Base-by-base conservation (phyloP, 2,113 vertebrate genomes). In the Crypturellus undulatus region DNA sequence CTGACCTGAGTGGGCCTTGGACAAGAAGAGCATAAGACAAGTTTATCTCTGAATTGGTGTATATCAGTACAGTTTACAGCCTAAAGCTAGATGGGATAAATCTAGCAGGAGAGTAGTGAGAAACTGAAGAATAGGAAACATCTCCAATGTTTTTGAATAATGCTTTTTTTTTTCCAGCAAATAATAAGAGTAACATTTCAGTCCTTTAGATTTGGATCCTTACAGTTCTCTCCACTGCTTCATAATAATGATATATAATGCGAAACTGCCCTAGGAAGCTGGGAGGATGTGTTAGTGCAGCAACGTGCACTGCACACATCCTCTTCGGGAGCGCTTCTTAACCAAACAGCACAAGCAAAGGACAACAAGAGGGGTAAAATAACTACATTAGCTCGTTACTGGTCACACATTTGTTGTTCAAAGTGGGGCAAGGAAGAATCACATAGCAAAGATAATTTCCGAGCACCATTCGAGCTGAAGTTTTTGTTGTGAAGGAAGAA, bases 21-120 rank as follows among this genome's bases (percentile, higher is more conserved):
- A 8, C 0, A 3, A 76, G 12, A 6, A 16, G 52, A 76, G 19
- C 0, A 0, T 3, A 60, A 36, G 47, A 34, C 8, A 4, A 62
- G 10, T 5, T 11, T 34, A 6, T 76, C 72, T 43, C 67, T 84
- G 47, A 64, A 54, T 32, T 40, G 36, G 10, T 9, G 16, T 15
- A 36, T 58, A 67, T 84, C 52, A 4, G 2, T 0, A 30, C 34
- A 36, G 22, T 43, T 56, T 64, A n/a, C 40, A 84, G 25, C 42
- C 64, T 80, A 26, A 30, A 24, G 28, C 24, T 59, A 32, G 13
- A 13, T 47, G 26, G 47, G 43, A 56, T 24, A 67, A 90, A 73
- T 24, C 76, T 13, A 79, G 38, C 26, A 49, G 43, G 36, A 18
- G 49, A 76, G 8, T 13, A 72, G n/a, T 45, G 45, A 32, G 75